A percentile compares a stretch with the other conserved stretches of the same genome.
Evolutionary conservation across 2,113 vertebrate genomes (phyloP).

Genomic region (Catharus fuscescens): DNA sequence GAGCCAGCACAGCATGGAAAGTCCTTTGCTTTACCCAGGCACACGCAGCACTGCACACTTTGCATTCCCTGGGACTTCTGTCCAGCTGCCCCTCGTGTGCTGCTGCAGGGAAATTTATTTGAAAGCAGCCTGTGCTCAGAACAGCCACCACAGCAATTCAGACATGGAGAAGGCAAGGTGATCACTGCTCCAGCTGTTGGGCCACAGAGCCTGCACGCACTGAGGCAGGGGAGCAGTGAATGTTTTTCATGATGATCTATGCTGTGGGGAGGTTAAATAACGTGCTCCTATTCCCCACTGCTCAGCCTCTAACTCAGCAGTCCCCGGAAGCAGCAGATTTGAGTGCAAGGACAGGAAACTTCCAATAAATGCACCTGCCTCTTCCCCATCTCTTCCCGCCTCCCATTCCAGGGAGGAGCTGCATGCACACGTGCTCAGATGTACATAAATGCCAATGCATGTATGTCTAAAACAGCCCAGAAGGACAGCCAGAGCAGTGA

Average conservation of each 20-base stretch:
- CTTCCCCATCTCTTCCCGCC: not conserved
- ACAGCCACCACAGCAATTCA: fast-evolving
- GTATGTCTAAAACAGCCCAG: not conserved
- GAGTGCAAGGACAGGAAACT: not conserved
- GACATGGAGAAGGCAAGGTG: not conserved
- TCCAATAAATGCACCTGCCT: not conserved
- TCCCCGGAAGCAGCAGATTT: not conserved
- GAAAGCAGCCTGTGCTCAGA: not conserved
- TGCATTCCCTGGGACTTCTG: not conserved
- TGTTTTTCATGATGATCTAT: not conserved
- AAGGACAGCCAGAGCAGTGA: not conserved
- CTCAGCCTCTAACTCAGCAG: not conserved
- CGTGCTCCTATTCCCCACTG: not conserved
- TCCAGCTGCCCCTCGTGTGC: fast-evolving
- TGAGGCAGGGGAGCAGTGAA: not conserved
- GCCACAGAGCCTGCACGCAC: not conserved
- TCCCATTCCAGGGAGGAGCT: not conserved
- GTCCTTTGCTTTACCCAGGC: not conserved
- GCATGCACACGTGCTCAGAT: not conserved
- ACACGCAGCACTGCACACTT: fast-evolving
- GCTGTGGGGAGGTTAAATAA: not conserved
- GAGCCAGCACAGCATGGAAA: not conserved
- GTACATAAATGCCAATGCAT: not conserved
- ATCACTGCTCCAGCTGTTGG: not conserved
- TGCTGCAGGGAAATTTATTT: fast-evolving